Percentiles rank a stretch among this genome's conserved stretches.
phyloP scores from a whole-genome alignment of 2,797 vertebrate genomes.

The Acrossocheilus wenchowensis region DNA sequence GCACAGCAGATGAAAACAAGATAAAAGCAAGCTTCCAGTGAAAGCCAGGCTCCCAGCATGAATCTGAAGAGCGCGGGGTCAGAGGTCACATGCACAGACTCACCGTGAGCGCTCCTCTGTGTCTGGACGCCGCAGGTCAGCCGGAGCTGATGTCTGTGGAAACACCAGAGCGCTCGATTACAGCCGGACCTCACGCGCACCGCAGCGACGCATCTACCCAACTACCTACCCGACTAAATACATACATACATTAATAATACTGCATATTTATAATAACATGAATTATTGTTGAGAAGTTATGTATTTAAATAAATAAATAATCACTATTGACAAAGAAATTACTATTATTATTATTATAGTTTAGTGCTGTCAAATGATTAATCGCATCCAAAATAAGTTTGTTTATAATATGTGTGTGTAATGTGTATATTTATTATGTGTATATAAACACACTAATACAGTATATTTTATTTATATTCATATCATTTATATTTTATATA shows the following conservation, averaged over 20 bases:
- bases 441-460: too few relatives aligned
- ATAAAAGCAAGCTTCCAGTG: too few relatives aligned
- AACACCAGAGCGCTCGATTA: not conserved
- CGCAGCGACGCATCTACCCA: too few relatives aligned
- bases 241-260: not conserved
- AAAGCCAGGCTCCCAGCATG: not conserved
- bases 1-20: not conserved
- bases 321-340: too few relatives aligned
- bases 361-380: too few relatives aligned
- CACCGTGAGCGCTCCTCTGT: slow-evolving; percentile 64
- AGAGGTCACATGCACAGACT: slow-evolving; percentile 56
- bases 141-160: slow-evolving; percentile 73
- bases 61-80: not conserved
- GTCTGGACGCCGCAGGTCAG: slow-evolving; percentile 68
- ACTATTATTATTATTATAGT: too few relatives aligned
- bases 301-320: too few relatives aligned
- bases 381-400: too few relatives aligned
- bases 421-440: too few relatives aligned
- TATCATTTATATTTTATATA: too few relatives aligned
- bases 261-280: not conserved
- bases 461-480: too few relatives aligned
- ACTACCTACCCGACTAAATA: not conserved
- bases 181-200: not conserved
- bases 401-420: too few relatives aligned
- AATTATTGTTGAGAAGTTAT: not conserved